phyloP scores from a whole-genome alignment of 2,888 invertebrate species.

The Crocallis elinguaria region DNA sequence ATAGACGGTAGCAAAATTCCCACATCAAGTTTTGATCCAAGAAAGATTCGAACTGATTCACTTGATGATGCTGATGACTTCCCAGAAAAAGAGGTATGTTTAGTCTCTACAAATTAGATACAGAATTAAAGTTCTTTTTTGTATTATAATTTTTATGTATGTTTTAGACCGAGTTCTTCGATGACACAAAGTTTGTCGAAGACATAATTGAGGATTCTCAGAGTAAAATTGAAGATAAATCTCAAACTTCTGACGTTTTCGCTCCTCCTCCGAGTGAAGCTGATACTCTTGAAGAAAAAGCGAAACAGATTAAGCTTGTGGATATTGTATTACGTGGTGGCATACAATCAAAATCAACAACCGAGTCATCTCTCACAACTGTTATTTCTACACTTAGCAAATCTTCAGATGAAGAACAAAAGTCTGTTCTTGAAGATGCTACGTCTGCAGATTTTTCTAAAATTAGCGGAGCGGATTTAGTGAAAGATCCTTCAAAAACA shows the following conservation, averaged over 20 bases:
- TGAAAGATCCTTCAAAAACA: slow-evolving; percentile 75
- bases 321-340: slow-evolving; percentile 66
- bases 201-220: slow-evolving; percentile 45
- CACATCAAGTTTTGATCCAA: slow-evolving; percentile 73
- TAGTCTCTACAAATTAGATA: background rate
- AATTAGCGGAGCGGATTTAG: slow-evolving; percentile 76
- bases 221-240: slow-evolving; percentile 42
- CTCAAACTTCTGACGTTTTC: slow-evolving; percentile 34
- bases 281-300: slow-evolving; percentile 45
- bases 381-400: slow-evolving; percentile 76
- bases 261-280: slow-evolving; percentile 51
- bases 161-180: slow-evolving; percentile 70
- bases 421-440: slow-evolving; percentile 75
- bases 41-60: slow-evolving; percentile 78
- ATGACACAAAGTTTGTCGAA: slow-evolving; percentile 61
- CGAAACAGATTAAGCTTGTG: slow-evolving; percentile 64
- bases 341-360: slow-evolving; percentile 76
- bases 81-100: slow-evolving; percentile 77
- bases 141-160: background rate
- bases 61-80: slow-evolving; percentile 82
- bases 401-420: slow-evolving; percentile 78
- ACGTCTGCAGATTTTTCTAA: slow-evolving; percentile 79
- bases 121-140: background rate
- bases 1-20: slow-evolving; percentile 63
- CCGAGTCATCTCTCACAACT: slow-evolving; percentile 79